Evolutionary conservation across 2,113 vertebrate genomes (phyloP).

Genomic region (Nannobrachium achirus): DNA sequence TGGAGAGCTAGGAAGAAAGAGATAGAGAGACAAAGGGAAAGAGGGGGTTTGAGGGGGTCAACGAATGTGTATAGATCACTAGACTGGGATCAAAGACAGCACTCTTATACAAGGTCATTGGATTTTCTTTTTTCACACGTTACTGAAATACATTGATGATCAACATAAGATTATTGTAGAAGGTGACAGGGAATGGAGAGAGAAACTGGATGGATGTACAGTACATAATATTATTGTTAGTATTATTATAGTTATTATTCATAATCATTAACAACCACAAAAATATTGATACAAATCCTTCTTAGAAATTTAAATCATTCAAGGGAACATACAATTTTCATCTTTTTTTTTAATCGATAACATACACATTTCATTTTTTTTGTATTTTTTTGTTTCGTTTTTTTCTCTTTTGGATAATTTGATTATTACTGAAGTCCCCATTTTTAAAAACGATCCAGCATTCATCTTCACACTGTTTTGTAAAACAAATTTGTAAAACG

Average conservation of each 20-base stretch:
- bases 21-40: not conserved
- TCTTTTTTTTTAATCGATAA: slow-evolving; percentile 23
- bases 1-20: slow-evolving; percentile 50
- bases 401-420: slow-evolving; percentile 46
- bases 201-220: slow-evolving; percentile 81
- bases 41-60: slow-evolving; percentile 29
- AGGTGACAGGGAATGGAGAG: slow-evolving; percentile 83
- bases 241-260: slow-evolving; percentile 61
- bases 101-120: slow-evolving; percentile 85
- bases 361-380: slow-evolving; percentile 26
- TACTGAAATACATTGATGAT: slow-evolving; percentile 88
- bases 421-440: slow-evolving; percentile 81
- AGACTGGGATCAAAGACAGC: slow-evolving; percentile 89
- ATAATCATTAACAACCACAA: slow-evolving; percentile 82
- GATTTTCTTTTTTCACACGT: slow-evolving; percentile 85
- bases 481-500: too few species aligned
- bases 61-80: slow-evolving; percentile 78
- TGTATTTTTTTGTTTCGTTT: too few species aligned
- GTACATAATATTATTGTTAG: slow-evolving; percentile 79
- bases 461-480: slow-evolving; percentile 83
- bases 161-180: slow-evolving; percentile 84
- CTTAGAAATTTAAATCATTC: slow-evolving; percentile 67
- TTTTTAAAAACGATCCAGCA: slow-evolving; percentile 84
- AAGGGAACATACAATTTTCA: slow-evolving; percentile 74
- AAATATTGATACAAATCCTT: slow-evolving; percentile 83